A percentile compares a stretch with the other conserved stretches of the same genome.
phyloP scores from a whole-genome alignment of 1,140 invertebrate genomes.

The Antheraea mylitta region DNA sequence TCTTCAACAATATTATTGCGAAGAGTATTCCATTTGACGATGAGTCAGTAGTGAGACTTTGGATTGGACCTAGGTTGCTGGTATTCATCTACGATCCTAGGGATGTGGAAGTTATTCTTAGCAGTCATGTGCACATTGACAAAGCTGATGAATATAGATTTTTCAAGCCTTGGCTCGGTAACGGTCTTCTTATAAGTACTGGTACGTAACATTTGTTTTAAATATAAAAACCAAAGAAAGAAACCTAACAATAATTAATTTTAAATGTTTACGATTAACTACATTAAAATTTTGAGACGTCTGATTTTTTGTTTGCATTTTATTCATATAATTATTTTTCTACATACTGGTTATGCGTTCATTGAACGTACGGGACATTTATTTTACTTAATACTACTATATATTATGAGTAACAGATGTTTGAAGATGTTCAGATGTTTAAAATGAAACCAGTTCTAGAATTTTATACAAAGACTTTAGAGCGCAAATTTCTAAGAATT shows the following conservation, averaged over 20 bases:
- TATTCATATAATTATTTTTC: no score
- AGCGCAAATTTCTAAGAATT: no score
- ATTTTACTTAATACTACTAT: no score
- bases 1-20: constrained; percentile 82
- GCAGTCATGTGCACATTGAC: constrained; percentile 87
- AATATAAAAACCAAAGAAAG: background rate
- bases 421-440: no score
- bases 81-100: constrained; percentile 86
- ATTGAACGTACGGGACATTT: no score
- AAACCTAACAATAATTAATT: background rate
- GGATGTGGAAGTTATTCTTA: constrained; percentile 86
- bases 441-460: no score
- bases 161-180: constrained; percentile 87
- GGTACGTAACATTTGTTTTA: constrained; percentile 72
- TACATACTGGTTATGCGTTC: no score
- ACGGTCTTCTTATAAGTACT: constrained; percentile 87
- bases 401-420: no score
- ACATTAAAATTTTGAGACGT: no score
- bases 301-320: no score
- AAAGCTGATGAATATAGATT: constrained; percentile 86
- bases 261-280: no score
- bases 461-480: no score
- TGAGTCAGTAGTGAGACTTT: constrained; percentile 82
- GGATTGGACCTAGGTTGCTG: constrained; percentile 86
- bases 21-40: constrained; percentile 80